Percentiles rank a stretch among this genome's conserved stretches.
These are phyloP conservation scores for Stenodera caucasica DNA, from an alignment of 2,888 invertebrate species.

Conservation along the genomic window DNA sequence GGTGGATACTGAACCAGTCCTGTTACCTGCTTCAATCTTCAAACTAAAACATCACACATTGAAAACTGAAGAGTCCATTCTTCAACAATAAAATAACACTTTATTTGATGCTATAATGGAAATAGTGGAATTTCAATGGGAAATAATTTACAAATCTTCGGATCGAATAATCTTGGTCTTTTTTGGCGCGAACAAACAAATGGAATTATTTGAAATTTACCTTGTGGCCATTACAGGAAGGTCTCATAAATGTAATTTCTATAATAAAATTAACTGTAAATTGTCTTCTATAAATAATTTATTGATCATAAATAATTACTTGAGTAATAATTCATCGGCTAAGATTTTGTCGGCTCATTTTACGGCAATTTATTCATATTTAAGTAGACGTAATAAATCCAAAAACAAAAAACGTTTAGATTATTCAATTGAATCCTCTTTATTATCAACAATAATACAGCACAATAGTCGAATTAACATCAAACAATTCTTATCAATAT, in stretches of 20 bases:
- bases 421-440: too few relatives aligned
- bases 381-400: slow-evolving; percentile 22
- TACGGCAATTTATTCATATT: slow-evolving; percentile 22
- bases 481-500: neutral
- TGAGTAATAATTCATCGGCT: slow-evolving; percentile 15
- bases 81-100: too few relatives aligned
- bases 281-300: slow-evolving; percentile 18
- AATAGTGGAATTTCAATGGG: slow-evolving; percentile 25
- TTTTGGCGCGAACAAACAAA: too few relatives aligned
- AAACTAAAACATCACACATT: neutral
- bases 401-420: too few relatives aligned
- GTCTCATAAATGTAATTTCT: slow-evolving; percentile 12
- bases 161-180: too few relatives aligned
- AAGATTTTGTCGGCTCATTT: slow-evolving; percentile 20
- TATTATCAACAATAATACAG: too few relatives aligned
- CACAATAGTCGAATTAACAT: too few relatives aligned
- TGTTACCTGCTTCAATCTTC: slow-evolving; percentile 2
- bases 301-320: slow-evolving; percentile 22
- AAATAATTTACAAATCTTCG: slow-evolving; percentile 22
- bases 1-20: slow-evolving; percentile 33
- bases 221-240: neutral
- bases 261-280: slow-evolving; percentile 21
- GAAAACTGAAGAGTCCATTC: neutral
- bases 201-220: slow-evolving; percentile 2
- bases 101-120: slow-evolving; percentile 20